Evolutionary conservation across 1,140 invertebrate species (phyloP).

Genomic region (Myzus persicae): DNA sequence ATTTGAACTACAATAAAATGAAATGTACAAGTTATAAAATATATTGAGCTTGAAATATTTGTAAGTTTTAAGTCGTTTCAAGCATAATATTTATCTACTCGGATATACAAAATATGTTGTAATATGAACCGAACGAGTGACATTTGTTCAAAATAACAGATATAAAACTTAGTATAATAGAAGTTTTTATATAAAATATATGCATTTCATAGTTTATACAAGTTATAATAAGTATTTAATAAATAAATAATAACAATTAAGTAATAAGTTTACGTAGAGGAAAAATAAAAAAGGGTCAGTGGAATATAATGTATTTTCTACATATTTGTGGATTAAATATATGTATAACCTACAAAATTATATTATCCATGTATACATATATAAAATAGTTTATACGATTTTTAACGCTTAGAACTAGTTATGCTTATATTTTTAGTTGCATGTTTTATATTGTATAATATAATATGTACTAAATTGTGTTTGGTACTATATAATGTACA

Average conservation of each 20-base stretch:
- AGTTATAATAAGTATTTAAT: not conserved
- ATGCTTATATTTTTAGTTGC: not conserved
- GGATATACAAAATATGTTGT: not conserved
- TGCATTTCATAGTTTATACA: not conserved
- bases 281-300: not conserved
- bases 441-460: not conserved
- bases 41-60: not conserved
- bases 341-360: too few species aligned
- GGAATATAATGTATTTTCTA: conserved; percentile 15
- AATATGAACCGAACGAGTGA: not conserved
- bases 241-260: conserved; percentile 18
- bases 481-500: not conserved
- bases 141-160: conserved; percentile 39
- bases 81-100: not conserved
- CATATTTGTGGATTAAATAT: not conserved
- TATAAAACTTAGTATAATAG: not conserved
- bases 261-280: not conserved
- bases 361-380: too few species aligned
- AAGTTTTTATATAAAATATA: conserved; percentile 7
- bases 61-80: not conserved
- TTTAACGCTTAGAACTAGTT: not conserved
- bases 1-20: not conserved
- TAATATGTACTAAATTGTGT: not conserved
- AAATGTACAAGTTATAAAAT: conserved; percentile 14
- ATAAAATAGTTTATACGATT: too few species aligned